Conservation (phyloP, 2,888 invertebrate species). For the Allygus modestus region DNA sequence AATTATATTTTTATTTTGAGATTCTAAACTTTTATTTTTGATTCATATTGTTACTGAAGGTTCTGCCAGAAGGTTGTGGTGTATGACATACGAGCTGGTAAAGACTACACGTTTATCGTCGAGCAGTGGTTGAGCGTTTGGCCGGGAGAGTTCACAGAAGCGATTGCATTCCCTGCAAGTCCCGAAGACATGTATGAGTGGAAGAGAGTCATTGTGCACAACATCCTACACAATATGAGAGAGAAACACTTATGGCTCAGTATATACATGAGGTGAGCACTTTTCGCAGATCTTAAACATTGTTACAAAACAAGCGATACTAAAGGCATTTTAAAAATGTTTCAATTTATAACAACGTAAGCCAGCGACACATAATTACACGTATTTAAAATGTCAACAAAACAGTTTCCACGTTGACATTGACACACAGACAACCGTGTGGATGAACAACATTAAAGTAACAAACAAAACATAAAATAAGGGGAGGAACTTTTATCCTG, state of each 20-base stretch:
- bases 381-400: background rate
- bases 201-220: constrained; percentile 25
- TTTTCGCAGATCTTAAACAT: no score
- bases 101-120: constrained; percentile 65
- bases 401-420: no score
- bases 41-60: no score
- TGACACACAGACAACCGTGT: no score
- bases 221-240: constrained; percentile 45
- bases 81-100: constrained; percentile 62
- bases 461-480: no score
- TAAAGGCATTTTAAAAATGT: no score
- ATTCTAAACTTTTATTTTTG: no score
- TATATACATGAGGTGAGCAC: constrained; percentile 58
- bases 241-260: constrained; percentile 64
- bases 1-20: background rate
- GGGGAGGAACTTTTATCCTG: no score
- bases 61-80: constrained; percentile 67
- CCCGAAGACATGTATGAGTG: constrained; percentile 11
- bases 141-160: constrained; percentile 36
- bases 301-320: no score
- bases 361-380: no score
- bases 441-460: no score
- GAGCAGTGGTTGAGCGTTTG: constrained; percentile 67
- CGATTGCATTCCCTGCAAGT: background rate
- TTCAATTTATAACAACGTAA: no score